Evolutionary conservation across 1,140 invertebrate genomes (phyloP).

Genomic region (Popillia japonica): DNA sequence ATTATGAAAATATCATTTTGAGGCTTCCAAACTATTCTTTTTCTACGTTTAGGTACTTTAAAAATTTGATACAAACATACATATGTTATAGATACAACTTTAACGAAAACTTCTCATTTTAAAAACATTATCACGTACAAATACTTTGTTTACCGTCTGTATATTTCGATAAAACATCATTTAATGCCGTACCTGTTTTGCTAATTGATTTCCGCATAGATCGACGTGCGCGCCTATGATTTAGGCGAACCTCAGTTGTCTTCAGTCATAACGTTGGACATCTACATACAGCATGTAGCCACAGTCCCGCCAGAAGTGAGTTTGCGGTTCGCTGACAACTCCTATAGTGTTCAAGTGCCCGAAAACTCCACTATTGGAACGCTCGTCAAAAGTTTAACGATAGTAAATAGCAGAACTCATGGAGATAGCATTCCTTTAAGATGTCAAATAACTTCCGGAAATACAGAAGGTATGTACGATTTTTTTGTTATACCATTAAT

Average conservation of each 20-base stretch:
- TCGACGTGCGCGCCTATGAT: conserved; percentile 88
- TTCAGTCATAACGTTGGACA: conserved; percentile 78
- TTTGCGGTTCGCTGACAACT: conserved; percentile 82
- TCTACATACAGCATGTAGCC: conserved; percentile 84
- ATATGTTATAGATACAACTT: too few species aligned
- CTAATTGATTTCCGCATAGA: conserved; percentile 59
- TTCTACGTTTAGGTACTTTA: too few species aligned
- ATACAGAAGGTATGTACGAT: conserved; percentile 65
- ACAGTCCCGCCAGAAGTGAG: conserved; percentile 72
- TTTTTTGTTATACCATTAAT: neutral
- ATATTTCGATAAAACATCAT: neutral
- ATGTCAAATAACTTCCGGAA: conserved; percentile 78
- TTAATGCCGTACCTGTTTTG: neutral
- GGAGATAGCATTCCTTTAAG: conserved; percentile 73
- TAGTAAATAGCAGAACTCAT: conserved; percentile 75
- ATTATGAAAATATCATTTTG: too few species aligned
- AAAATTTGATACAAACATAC: too few species aligned
- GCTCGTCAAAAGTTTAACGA: conserved; percentile 74
- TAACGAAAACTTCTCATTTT: too few species aligned
- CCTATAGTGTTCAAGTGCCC: conserved; percentile 80
- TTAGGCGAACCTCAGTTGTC: conserved; percentile 84
- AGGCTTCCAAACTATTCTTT: too few species aligned
- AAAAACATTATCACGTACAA: neutral
- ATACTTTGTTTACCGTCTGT: neutral
- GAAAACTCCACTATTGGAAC: conserved; percentile 78